Evolutionary conservation across 2,113 vertebrate genomes (phyloP), one percentile per base, ranked within the genome.

Genomic region (Rhagologus leucostigma): DNA sequence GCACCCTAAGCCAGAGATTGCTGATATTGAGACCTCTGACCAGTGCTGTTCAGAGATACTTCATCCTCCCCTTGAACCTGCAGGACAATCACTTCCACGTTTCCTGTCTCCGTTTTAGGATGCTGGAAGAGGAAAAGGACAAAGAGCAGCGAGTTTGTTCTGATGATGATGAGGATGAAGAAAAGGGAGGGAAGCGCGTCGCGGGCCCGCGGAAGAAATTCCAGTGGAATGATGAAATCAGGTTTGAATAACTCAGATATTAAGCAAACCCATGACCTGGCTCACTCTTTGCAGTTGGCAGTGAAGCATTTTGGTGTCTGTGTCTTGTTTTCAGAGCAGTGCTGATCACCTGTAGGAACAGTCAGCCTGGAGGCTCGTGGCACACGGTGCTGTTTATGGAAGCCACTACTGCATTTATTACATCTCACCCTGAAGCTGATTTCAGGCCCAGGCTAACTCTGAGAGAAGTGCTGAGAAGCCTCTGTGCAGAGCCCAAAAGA

Each of bases 151-250:
- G 98, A 42, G 95, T 96, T 83, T 98, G 98, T 56, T 98, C 98
- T 16, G 98, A 99, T 55, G 99, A 99, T 10, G 97, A 98, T 0
- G 98, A 98, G 15, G 99, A 99, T 69, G 99, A 99, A 47, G 99
- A 99, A 57, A 98, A 97, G 91, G 97, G 97, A 81, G 98, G 98
- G 73, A 99, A 98, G 93, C 98, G 98, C 2, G 59, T 98, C 7
- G 93, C 96, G 80, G 98, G 98, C 41, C 99, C 99, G 0, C 98
- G 98, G 68, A 99, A 99, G 97, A 98, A 99, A 85, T 99, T 99
- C 96, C 98, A 98, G 52, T 99, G 99, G 99, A 99, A 98, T 50
- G 98, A 99, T 27, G 99, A 99, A 90, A 99, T 99, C 98, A 99
- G 99, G 99, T 99, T 96, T 96, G 98, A 75, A 42, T 75, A 39